A percentile compares a stretch with the other conserved stretches of the same genome.
Evolutionary conservation across 2,888 invertebrate species (phyloP).

Genomic region (Diplazon laetatorius): DNA sequence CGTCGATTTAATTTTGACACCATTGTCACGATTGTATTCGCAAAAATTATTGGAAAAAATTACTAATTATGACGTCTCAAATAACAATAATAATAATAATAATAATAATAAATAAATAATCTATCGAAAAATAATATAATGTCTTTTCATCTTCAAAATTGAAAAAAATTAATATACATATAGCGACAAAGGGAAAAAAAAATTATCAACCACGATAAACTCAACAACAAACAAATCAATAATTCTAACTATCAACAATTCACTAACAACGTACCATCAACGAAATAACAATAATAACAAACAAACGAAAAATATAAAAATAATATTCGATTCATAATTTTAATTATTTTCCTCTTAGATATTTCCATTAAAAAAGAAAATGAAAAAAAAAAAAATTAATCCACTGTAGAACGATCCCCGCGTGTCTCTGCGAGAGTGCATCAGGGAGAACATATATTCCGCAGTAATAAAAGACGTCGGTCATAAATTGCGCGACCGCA

Average conservation of each 20-base stretch:
- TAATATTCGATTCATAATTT: not conserved
- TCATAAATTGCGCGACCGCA: not conserved
- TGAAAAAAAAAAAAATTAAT: not conserved
- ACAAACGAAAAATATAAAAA: too few species aligned
- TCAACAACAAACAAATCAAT: too few species aligned
- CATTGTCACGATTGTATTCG: not conserved
- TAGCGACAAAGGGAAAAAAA: too few species aligned
- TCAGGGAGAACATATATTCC: not conserved
- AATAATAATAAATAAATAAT: not conserved
- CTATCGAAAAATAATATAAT: too few species aligned
- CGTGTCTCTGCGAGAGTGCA: not conserved
- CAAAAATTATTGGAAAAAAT: not conserved
- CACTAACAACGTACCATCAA: not conserved
- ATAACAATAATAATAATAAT: not conserved
- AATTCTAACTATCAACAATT: too few species aligned
- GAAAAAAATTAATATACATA: too few species aligned
- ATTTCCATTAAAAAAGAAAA: not conserved
- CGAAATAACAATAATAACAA: not conserved
- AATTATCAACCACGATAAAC: too few species aligned
- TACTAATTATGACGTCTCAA: not conserved
- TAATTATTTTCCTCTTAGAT: not conserved
- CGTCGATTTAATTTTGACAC: not conserved
- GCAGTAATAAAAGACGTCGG: constrained; percentile 6
- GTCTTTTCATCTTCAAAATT: too few species aligned
- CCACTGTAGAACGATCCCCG: not conserved